Base-by-base conservation (phyloP, 2,888 invertebrate genomes). In the Andrena bicolor region DNA sequence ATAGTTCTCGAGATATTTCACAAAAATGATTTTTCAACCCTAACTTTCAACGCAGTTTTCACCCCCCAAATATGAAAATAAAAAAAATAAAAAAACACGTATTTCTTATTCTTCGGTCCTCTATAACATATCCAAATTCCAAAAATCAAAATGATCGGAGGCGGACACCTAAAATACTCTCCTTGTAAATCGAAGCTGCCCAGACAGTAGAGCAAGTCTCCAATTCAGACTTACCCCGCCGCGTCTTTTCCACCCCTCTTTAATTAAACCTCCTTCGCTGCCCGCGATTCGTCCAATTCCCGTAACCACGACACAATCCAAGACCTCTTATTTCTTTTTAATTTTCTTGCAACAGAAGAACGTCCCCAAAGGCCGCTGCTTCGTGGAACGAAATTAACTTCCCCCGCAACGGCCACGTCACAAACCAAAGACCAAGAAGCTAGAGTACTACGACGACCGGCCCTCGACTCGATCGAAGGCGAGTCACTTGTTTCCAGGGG, bases 301-400 rank as follows among this genome's bases (percentile, higher is more conserved):
- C 16, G 23, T 6, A 49, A 6, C 13, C 51, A 7, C 51, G 30
- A 30, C 51, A n/a, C 1, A n/a, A 13, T 5, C 6, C 30, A 28
- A 51, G 53, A 53, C 51, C 28, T 20, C 20, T n/a, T 51, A 30
- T 16, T 28, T 7, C 51, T 5, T 28, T 68, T 53, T 23, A 6
- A 16, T 35, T 32, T 23, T 8, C 32, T 23, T 20, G 32, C 13
- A 32, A 23, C 23, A 68, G 68, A 53, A 53, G 30, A 51, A 68
- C 32, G 32, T 49, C 32, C 32, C 51, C 51, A 23, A 32, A 53
- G 68, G 20, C 53, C 53, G 32, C 30, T 53, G 53, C 66, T 13
- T 66, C 68, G 68, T 20, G 10, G 30, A 53, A 20, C 53, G 8
- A 32, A 53, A 16, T 68, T 53, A 51, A 30, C 68, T 69, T 56